phyloP scores from a whole-genome alignment of 2,888 invertebrate species.

The Drosophila cracens region DNA sequence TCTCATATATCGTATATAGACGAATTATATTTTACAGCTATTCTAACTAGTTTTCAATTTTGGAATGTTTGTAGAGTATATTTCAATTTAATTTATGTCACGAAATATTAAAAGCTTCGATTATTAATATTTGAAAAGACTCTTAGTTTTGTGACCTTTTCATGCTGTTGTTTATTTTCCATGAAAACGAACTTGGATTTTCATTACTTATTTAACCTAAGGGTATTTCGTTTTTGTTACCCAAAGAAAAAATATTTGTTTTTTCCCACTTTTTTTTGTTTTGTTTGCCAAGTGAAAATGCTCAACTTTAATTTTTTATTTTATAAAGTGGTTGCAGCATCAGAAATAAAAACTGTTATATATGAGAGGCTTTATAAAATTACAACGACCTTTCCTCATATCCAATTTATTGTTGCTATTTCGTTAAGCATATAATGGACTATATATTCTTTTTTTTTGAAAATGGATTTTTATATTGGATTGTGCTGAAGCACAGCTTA shows the following conservation, averaged over 20 bases:
- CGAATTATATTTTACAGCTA: background rate
- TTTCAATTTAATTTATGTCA: background rate
- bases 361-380: background rate
- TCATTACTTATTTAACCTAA: slow-evolving; percentile 1
- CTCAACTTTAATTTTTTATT: background rate
- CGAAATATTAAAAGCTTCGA: background rate
- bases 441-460: background rate
- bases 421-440: background rate
- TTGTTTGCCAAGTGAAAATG: background rate
- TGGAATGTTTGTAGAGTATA: background rate
- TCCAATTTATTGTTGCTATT: background rate
- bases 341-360: background rate
- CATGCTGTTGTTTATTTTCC: background rate
- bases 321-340: background rate
- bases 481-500: background rate
- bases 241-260: background rate
- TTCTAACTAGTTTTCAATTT: background rate
- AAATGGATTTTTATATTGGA: background rate
- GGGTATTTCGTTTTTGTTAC: background rate
- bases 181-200: background rate
- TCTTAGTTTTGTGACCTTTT: background rate
- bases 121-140: background rate
- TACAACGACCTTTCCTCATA: background rate
- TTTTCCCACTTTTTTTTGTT: background rate
- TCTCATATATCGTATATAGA: background rate